Percentiles rank a stretch among this genome's conserved stretches.
Conservation (phyloP, 2,797 vertebrate genomes). For the Urocyon cinereoargenteus region DNA sequence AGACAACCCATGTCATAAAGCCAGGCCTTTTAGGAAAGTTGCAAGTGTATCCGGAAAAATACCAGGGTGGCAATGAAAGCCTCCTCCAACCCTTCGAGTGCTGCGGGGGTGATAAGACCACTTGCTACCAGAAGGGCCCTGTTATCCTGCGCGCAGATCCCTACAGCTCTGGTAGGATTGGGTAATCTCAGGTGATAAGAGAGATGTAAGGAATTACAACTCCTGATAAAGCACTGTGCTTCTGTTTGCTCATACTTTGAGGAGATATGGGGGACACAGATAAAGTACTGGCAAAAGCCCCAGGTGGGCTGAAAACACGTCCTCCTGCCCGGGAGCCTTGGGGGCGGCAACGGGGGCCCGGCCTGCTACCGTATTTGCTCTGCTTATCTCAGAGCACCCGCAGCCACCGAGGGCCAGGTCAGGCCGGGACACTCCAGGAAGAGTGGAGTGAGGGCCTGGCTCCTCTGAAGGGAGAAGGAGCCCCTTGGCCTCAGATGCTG, state of each 20-base stretch:
- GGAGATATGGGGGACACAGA: conserved; percentile 76
- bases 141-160: conserved; percentile 54
- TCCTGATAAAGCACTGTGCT: conserved; percentile 68
- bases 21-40: conserved; percentile 29
- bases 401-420: background rate
- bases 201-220: conserved; percentile 76
- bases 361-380: conserved; percentile 65
- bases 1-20: background rate
- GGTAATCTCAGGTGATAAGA: conserved; percentile 73
- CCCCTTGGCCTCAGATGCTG: background rate
- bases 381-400: conserved; percentile 46
- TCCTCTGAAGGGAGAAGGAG: background rate
- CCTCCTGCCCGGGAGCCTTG: background rate
- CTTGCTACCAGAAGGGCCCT: conserved; percentile 66
- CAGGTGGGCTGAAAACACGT: conserved; percentile 61
- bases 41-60: conserved; percentile 47
- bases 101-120: conserved; percentile 68
- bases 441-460: background rate
- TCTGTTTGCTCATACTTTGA: conserved; percentile 68
- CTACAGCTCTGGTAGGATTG: conserved; percentile 52
- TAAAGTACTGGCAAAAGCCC: conserved; percentile 63
- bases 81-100: background rate
- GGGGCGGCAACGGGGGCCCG: background rate
- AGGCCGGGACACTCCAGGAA: background rate
- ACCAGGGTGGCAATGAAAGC: conserved; percentile 40